Percentiles rank a stretch among this genome's conserved stretches.
These are phyloP conservation scores for Morpho deidamia DNA, from an alignment of 2,888 invertebrate species.

Conservation along the genomic window DNA sequence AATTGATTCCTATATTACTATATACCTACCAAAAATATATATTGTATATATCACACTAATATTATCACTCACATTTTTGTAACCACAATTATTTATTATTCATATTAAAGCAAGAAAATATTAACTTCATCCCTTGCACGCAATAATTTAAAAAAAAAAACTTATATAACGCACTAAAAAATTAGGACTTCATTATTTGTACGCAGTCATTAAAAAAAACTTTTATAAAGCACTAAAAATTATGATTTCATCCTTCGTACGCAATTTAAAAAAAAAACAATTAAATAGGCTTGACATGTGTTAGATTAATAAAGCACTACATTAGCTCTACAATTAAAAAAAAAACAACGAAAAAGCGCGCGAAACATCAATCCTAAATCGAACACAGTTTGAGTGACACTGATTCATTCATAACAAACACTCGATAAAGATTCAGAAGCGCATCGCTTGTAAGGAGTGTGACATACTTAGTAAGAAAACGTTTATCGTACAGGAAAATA, in stretches of 20 bases:
- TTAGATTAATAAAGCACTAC: too few species aligned
- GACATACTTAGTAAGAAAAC: slow-evolving; percentile 13
- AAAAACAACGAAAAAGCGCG: slow-evolving; percentile 16
- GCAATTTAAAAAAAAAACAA: not conserved
- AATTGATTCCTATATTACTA: not conserved
- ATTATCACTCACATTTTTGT: not conserved
- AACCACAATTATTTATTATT: too few species aligned
- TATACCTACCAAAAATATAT: not conserved
- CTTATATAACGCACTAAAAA: not conserved
- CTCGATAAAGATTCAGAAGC: slow-evolving; percentile 30
- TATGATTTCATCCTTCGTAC: not conserved
- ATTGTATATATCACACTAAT: not conserved
- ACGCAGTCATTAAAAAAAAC: not conserved
- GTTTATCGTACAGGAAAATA: not conserved
- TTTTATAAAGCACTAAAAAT: not conserved
- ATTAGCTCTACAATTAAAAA: not conserved
- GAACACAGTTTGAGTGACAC: slow-evolving; percentile 27
- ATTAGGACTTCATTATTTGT: not conserved
- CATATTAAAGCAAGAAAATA: not conserved
- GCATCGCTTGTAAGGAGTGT: slow-evolving; percentile 25
- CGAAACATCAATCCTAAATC: slow-evolving; percentile 27
- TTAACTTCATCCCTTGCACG: not conserved
- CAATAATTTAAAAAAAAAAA: not conserved
- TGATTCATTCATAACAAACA: slow-evolving; percentile 32
- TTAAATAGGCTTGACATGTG: not conserved